Percentiles rank a stretch among this genome's conserved stretches.
Conservation (phyloP, 2,113 vertebrate species). For the Leucoraja erinaceus region DNA sequence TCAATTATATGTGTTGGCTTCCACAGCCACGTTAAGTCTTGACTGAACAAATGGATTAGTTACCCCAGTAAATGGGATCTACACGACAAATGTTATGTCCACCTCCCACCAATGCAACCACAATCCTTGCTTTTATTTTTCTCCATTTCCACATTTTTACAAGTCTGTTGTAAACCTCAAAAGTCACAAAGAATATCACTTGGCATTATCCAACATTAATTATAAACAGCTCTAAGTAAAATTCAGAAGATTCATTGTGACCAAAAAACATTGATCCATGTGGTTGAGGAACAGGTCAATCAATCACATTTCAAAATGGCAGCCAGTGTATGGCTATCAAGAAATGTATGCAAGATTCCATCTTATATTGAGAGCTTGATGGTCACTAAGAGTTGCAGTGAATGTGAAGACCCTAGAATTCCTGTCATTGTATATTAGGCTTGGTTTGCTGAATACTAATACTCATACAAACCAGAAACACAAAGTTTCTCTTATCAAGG, state of each 20-base stretch:
- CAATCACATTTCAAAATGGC: not conserved
- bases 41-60: too few species aligned
- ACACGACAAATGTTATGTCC: too few species aligned
- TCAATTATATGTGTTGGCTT: too few species aligned
- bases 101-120: too few species aligned
- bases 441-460: not conserved
- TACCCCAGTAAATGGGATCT: too few species aligned
- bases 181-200: too few species aligned
- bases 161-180: too few species aligned
- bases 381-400: not conserved
- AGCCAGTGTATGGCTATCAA: not conserved
- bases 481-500: not conserved
- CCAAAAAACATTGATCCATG: not conserved
- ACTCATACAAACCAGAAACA: not conserved
- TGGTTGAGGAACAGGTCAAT: not conserved
- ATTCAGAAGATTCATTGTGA: not conserved
- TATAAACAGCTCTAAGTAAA: not conserved
- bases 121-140: too few species aligned
- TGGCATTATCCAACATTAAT: not conserved
- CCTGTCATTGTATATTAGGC: not conserved
- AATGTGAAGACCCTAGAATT: not conserved
- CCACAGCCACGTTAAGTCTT: too few species aligned
- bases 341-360: not conserved
- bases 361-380: not conserved
- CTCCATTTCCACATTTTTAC: too few species aligned